phyloP scores from a whole-genome alignment of 2,888 invertebrate genomes.

The Tiliacea aurago region DNA sequence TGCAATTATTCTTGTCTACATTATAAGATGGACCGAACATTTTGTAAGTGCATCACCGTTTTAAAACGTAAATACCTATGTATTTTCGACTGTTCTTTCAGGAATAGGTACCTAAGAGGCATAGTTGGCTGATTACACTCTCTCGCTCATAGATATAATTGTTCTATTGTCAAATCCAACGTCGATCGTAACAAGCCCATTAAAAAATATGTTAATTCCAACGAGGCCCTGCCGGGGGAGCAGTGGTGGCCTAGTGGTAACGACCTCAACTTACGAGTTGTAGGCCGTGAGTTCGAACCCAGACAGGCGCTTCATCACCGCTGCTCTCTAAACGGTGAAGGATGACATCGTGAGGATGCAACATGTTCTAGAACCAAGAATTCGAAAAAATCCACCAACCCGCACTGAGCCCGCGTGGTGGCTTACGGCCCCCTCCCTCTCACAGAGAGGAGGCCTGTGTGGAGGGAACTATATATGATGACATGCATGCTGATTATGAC shows the following conservation, averaged over 20 bases:
- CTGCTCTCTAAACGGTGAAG: no score
- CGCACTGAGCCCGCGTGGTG: no score
- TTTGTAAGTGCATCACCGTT: background rate
- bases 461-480: no score
- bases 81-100: background rate
- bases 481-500: background rate
- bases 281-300: no score
- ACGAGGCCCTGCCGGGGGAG: background rate
- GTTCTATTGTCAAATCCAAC: background rate
- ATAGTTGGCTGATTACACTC: background rate
- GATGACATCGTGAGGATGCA: no score
- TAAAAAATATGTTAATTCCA: background rate
- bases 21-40: background rate
- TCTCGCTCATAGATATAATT: background rate
- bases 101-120: background rate
- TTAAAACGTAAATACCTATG: background rate
- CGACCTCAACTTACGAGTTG: no score
- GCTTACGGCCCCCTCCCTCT: no score
- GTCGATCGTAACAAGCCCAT: background rate
- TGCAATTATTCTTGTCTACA: constrained; percentile 22
- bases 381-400: no score
- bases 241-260: no score
- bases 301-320: no score
- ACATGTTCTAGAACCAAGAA: no score
- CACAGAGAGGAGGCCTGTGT: no score